These are phyloP conservation scores for Danio albolineatus DNA, from an alignment of 2,797 vertebrate genomes.

Conservation along the genomic window DNA sequence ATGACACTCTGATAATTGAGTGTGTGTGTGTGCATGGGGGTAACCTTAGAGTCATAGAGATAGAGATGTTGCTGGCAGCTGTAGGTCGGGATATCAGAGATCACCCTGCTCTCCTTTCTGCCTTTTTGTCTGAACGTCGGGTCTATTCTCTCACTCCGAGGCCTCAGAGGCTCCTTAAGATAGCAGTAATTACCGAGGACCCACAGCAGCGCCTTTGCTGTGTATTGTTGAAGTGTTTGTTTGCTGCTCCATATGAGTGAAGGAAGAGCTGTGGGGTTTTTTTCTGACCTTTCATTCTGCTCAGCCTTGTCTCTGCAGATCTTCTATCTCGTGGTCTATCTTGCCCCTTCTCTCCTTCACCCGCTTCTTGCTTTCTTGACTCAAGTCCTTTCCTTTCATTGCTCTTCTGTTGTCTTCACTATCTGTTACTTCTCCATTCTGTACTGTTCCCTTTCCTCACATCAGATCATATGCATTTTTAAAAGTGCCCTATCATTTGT, in stretches of 20 bases:
- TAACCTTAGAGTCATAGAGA: conserved; percentile 54
- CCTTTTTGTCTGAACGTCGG: conserved; percentile 50
- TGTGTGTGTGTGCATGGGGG: conserved; percentile 50
- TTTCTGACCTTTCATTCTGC: conserved; percentile 10
- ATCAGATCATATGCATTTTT: conserved; percentile 37
- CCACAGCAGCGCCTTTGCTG: conserved; percentile 72
- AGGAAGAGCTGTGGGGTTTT: background rate
- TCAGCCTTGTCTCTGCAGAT: conserved; percentile 29
- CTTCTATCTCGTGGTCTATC: conserved; percentile 47
- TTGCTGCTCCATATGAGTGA: conserved; percentile 5
- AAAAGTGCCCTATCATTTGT: conserved; percentile 24
- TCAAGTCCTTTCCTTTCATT: conserved; percentile 36
- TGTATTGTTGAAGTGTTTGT: conserved; percentile 26
- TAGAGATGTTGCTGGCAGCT: conserved; percentile 60
- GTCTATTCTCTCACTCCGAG: conserved; percentile 22
- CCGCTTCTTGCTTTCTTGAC: conserved; percentile 6
- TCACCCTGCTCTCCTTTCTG: conserved; percentile 52
- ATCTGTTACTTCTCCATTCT: conserved; percentile 23
- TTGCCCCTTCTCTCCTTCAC: conserved; percentile 13
- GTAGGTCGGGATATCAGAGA: conserved; percentile 53
- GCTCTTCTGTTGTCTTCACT: conserved; percentile 28
- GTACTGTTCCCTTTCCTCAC: background rate
- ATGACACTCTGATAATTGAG: conserved; percentile 19
- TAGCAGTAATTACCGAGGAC: conserved; percentile 73
- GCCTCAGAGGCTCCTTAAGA: conserved; percentile 55